Percentiles rank a stretch among this genome's conserved stretches.
Evolutionary conservation across 2,113 vertebrate genomes (phyloP).

Genomic region (Ictalurus punctatus): DNA sequence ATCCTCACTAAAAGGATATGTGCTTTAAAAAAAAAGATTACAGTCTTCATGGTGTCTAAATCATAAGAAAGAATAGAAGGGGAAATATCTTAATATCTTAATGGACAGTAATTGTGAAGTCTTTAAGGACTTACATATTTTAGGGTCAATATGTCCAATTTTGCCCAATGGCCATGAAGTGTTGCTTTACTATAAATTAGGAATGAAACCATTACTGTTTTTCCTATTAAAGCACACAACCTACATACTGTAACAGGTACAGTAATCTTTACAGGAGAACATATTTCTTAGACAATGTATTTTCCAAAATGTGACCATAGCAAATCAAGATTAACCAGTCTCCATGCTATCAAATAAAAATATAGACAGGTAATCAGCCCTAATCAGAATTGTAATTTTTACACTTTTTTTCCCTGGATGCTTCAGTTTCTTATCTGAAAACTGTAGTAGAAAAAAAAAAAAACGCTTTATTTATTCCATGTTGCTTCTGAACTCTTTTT

Average conservation of each 20-base stretch:
- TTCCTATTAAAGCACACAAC: constrained; percentile 35
- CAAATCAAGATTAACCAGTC: background rate
- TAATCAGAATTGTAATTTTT: background rate
- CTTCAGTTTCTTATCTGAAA: background rate
- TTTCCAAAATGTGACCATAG: background rate
- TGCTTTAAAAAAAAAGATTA: background rate
- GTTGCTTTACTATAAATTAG: constrained; percentile 7
- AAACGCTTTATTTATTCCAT: background rate
- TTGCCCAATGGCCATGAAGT: background rate
- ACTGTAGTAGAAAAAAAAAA: background rate
- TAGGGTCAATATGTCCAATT: background rate
- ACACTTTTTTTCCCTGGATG: background rate
- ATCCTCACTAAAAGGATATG: background rate
- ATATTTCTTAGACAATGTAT: background rate
- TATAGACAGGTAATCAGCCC: background rate
- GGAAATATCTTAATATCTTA: background rate
- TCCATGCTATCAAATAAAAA: background rate
- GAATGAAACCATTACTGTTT: background rate
- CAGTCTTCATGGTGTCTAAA: constrained; percentile 6
- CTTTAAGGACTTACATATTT: background rate
- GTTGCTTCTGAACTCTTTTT: background rate
- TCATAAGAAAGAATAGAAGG: constrained; percentile 5
- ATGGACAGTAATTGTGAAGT: background rate
- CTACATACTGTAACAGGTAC: background rate
- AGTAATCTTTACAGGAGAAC: background rate